Percentiles rank a stretch among this genome's conserved stretches.
Conservation (phyloP, 1,140 invertebrate species). For the Drosophila kanapiae region DNA sequence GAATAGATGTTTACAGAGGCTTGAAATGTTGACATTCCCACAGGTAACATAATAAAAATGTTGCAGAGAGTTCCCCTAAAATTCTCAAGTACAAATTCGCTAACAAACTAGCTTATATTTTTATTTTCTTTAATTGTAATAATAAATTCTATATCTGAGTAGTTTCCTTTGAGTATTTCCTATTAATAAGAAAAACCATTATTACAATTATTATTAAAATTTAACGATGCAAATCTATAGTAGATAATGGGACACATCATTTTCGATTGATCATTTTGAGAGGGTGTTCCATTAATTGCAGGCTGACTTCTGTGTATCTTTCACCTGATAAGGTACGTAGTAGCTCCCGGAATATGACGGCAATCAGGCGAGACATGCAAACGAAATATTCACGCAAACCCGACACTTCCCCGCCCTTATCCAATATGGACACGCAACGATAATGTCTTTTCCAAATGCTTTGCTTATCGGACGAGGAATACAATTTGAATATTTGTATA, state of each 20-base stretch:
- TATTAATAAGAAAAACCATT: background rate
- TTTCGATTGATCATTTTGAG: conserved; percentile 11
- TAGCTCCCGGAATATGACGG: conserved; percentile 19
- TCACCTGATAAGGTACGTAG: conserved; percentile 24
- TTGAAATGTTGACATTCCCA: no score
- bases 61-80: no score
- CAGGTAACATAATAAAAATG: no score
- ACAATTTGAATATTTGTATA: conserved; percentile 32
- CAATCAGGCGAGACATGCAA: conserved; percentile 67
- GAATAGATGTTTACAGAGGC: background rate
- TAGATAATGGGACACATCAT: conserved; percentile 1
- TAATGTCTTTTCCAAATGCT: conserved; percentile 48
- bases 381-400: conserved; percentile 24
- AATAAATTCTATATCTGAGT: no score
- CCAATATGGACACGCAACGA: conserved; percentile 53
- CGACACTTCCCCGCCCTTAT: conserved; percentile 10
- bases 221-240: background rate
- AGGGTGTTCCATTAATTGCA: conserved; percentile 28
- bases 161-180: no score
- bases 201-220: background rate
- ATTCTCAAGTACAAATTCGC: no score
- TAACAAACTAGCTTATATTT: no score
- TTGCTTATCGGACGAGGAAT: conserved; percentile 48
- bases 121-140: no score
- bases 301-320: conserved; percentile 15